Evolutionary conservation across 2,113 vertebrate genomes (phyloP), one percentile per base, ranked within the genome.

Genomic region (Raja brachyura): DNA sequence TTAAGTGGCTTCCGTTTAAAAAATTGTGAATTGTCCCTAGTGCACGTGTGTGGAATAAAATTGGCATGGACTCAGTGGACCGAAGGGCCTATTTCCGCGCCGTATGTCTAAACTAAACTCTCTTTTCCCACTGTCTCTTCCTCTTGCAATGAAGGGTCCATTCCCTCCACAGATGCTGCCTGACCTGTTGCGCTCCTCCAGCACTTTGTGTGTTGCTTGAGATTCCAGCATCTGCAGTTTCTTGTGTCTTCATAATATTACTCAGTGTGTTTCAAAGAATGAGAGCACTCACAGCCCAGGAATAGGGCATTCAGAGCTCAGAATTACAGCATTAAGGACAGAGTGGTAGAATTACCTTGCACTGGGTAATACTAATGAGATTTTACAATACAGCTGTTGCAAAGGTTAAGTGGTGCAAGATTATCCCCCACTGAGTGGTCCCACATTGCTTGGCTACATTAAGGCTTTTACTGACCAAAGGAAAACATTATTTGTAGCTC

Each of bases 291-390:
- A 77, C n/a, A 77, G n/a, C 75, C 2, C n/a, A 33, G 75, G 13
- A 33, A 33, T 31, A 5, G n/a, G 75, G 3, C 25, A 77, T 77
- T 33, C 2, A 0, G 16, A n/a, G 75, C 75, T 77, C n/a, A 77
- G 31, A 77, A 77, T 77, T 13, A 14, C n/a, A 77, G n/a, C 10
- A 33, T 33, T 77, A n/a, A 33, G 75, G n/a, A 48, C 39, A 77
- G 31, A 77, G n/a, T n/a, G 33, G n/a, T 33, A 33, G 75, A 31
- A 31, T 77, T 77, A 77, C 14, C 1, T 33, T 33, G 13, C 75
- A 77, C 75, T 77, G 31, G 75, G 31, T 33, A 77, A 77, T 33
- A 77, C 75, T 77, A 77, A 77, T 77, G 75, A 77, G 75, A 77
- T 31, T 77, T 75, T 77, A 77, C 25, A 77, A 31, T 33, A 77